Percentiles rank a stretch among this genome's conserved stretches.
Conservation (phyloP, 2,888 invertebrate genomes). For the Hypercompe scribonia region DNA sequence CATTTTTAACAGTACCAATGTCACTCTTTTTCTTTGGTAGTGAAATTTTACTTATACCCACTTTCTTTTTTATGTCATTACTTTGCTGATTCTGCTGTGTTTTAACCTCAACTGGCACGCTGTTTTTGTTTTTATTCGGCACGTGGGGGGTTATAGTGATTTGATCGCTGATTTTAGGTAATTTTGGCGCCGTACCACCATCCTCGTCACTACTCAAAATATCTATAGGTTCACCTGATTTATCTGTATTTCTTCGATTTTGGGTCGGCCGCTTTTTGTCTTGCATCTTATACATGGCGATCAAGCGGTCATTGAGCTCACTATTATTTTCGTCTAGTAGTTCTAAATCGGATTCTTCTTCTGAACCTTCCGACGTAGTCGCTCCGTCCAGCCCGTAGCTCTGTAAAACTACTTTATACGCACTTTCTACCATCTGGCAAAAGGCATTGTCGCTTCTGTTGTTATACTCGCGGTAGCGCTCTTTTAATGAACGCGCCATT, state of each 20-base stretch:
- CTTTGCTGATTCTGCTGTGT: constrained; percentile 64
- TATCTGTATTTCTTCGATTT: constrained; percentile 72
- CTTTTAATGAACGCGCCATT: constrained; percentile 93
- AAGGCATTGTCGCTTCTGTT: constrained; percentile 94
- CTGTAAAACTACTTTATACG: constrained; percentile 90
- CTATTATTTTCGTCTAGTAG: constrained; percentile 93
- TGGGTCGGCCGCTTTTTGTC: constrained; percentile 79
- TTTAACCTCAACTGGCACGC: constrained; percentile 63
- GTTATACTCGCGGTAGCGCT: constrained; percentile 91
- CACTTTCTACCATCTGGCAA: constrained; percentile 91
- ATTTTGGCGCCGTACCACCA: constrained; percentile 76
- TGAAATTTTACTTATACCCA: constrained; percentile 63
- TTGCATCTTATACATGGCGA: constrained; percentile 83
- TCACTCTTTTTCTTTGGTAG: constrained; percentile 72
- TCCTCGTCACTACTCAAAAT: constrained; percentile 80
- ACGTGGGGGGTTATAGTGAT: constrained; percentile 82
- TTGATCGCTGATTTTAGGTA: constrained; percentile 83
- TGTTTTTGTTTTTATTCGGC: constrained; percentile 68
- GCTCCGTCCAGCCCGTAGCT: constrained; percentile 89
- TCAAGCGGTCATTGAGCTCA: constrained; percentile 87
- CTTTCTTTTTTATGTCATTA: constrained; percentile 76
- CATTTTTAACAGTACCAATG: constrained; percentile 70
- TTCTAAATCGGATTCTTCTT: constrained; percentile 89
- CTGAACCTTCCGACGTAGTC: constrained; percentile 86
- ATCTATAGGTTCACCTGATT: constrained; percentile 80